These are phyloP conservation scores for Tipula helvola DNA, from an alignment of 2,888 invertebrate species.

Conservation along the genomic window DNA sequence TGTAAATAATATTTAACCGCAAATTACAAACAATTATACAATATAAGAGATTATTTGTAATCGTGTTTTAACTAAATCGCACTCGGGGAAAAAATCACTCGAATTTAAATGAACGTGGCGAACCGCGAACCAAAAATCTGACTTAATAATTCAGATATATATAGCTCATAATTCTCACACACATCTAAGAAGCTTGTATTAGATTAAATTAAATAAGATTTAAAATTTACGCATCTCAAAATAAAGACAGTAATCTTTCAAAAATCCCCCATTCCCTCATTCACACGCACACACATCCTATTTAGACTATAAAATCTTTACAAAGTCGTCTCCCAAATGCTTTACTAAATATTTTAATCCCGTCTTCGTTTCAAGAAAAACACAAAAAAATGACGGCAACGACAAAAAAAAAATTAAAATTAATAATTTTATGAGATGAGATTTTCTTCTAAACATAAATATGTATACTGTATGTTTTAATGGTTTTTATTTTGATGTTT, in stretches of 20 bases:
- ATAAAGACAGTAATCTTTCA: neutral
- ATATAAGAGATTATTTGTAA: too few species aligned
- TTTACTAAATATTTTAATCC: neutral
- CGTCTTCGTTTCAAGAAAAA: neutral
- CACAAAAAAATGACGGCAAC: too few species aligned
- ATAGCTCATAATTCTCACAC: too few species aligned
- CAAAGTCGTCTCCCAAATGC: neutral
- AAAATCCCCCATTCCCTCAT: neutral
- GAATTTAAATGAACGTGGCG: too few species aligned
- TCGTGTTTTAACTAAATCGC: too few species aligned
- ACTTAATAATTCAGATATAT: too few species aligned
- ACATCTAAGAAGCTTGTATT: too few species aligned
- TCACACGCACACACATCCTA: neutral
- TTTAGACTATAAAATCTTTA: neutral
- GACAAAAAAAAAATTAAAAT: too few species aligned
- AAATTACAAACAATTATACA: too few species aligned
- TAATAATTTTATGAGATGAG: neutral
- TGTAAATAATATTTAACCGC: neutral
- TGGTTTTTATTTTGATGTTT: neutral
- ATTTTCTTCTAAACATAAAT: neutral
- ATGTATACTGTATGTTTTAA: neutral
- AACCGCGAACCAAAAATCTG: too few species aligned
- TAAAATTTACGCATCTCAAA: neutral
- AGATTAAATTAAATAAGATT: too few species aligned
- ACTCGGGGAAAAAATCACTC: too few species aligned